Percentiles rank a stretch among this genome's conserved stretches.
Conservation (phyloP, 2,797 vertebrate species). For the Champsocephalus esox region DNA sequence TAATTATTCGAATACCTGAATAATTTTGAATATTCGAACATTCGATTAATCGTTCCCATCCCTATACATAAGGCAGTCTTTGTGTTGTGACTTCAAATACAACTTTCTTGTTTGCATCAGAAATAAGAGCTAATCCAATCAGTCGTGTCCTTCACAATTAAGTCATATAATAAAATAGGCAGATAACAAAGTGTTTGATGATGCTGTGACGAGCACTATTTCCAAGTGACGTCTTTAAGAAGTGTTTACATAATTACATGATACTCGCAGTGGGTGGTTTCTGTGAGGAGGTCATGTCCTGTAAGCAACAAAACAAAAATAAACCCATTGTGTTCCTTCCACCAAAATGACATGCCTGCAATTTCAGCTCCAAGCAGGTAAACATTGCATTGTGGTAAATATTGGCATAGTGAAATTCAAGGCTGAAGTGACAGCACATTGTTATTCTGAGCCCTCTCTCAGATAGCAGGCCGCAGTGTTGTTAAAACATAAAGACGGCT, state of each 20-base stretch:
- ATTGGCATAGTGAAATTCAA: slow-evolving; percentile 41
- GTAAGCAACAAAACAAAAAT: slow-evolving; percentile 22
- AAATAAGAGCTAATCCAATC: slow-evolving; percentile 28
- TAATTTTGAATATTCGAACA: no score
- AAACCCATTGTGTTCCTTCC: neutral
- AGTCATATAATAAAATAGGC: slow-evolving; percentile 14
- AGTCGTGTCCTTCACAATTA: neutral
- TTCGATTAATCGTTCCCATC: no score
- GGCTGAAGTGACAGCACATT: slow-evolving; percentile 7
- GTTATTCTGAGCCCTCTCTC: slow-evolving; percentile 10
- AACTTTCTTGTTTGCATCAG: slow-evolving; percentile 18
- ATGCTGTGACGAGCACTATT: slow-evolving; percentile 1
- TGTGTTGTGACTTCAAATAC: slow-evolving; percentile 27
- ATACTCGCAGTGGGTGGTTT: slow-evolving; percentile 1
- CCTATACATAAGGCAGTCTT: slow-evolving; percentile 23
- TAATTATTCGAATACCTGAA: no score
- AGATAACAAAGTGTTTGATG: slow-evolving; percentile 13
- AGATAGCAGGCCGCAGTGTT: slow-evolving; percentile 8
- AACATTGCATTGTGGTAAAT: slow-evolving; percentile 41
- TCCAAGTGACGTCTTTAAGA: neutral
- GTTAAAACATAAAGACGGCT: slow-evolving; percentile 45
- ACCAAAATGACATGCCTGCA: slow-evolving; percentile 4
- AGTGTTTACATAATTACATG: slow-evolving; percentile 21
- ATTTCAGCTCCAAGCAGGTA: slow-evolving; percentile 13
- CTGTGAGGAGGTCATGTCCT: slow-evolving; percentile 13